These are phyloP conservation scores for Leptinotarsa undecemlineata DNA, from an alignment of 1,140 invertebrate species.

Conservation along the genomic window DNA sequence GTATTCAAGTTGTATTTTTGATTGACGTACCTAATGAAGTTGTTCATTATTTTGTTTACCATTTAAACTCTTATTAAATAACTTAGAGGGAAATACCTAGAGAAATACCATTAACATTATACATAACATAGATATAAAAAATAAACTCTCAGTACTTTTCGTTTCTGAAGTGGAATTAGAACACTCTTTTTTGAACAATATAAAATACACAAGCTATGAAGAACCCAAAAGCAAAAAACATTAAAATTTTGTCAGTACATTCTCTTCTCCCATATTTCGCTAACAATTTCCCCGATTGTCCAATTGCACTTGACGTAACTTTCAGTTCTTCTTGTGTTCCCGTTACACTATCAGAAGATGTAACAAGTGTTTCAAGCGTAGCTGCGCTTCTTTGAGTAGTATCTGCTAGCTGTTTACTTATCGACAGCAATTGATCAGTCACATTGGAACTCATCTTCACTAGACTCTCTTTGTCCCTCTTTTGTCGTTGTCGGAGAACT, in stretches of 20 bases:
- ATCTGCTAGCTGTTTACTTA: constrained; percentile 80
- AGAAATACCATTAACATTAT: too few relatives aligned
- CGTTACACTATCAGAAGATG: constrained; percentile 65
- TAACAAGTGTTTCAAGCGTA: constrained; percentile 80
- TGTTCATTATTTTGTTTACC: too few relatives aligned
- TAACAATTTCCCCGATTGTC: constrained; percentile 85
- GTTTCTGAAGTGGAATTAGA: constrained; percentile 59
- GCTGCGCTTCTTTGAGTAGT: constrained; percentile 83
- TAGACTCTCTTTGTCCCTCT: constrained; percentile 67
- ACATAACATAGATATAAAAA: too few relatives aligned
- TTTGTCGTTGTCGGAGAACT: constrained; percentile 63
- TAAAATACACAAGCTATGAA: constrained; percentile 91
- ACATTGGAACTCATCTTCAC: constrained; percentile 70
- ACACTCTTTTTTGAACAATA: constrained; percentile 86
- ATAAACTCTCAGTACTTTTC: neutral
- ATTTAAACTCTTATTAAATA: too few relatives aligned
- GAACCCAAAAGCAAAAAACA: constrained; percentile 88
- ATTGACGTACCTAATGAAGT: too few relatives aligned
- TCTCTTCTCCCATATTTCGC: constrained; percentile 93
- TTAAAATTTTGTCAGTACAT: constrained; percentile 91
- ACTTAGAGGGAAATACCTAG: too few relatives aligned
- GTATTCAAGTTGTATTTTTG: too few relatives aligned
- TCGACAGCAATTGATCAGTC: constrained; percentile 81
- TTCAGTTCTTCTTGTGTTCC: constrained; percentile 84
- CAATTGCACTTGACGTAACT: constrained; percentile 82